A percentile compares a stretch with the other conserved stretches of the same genome.
phyloP scores from a whole-genome alignment of 2,797 vertebrate genomes.

The Gadopsis bispinosus region DNA sequence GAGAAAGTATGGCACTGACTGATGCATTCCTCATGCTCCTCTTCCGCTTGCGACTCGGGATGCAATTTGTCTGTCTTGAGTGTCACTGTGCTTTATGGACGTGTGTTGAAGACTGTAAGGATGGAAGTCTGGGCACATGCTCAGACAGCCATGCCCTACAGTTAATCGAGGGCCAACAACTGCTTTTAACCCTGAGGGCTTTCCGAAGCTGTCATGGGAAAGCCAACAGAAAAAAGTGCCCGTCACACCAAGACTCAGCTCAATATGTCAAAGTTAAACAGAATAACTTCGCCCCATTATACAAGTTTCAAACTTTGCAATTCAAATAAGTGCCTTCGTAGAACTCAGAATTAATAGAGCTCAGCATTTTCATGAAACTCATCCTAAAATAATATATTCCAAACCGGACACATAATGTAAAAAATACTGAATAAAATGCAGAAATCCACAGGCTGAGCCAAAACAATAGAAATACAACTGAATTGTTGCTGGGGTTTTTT shows the following conservation, averaged over 20 bases:
- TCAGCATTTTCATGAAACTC: slow-evolving; percentile 42
- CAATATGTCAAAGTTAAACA: slow-evolving; percentile 47
- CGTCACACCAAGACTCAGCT: slow-evolving; percentile 31
- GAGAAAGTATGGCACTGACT: slow-evolving; percentile 62
- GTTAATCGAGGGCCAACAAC: slow-evolving; percentile 54
- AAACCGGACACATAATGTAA: slow-evolving; percentile 18
- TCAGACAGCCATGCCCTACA: slow-evolving; percentile 46
- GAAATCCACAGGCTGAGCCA: slow-evolving; percentile 19
- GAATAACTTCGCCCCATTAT: slow-evolving; percentile 36
- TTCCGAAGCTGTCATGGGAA: slow-evolving; percentile 49
- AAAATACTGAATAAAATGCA: slow-evolving; percentile 38
- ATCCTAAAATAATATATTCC: slow-evolving; percentile 26
- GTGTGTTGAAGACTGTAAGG: slow-evolving; percentile 61
- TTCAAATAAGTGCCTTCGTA: slow-evolving; percentile 24
- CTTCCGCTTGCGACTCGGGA: slow-evolving; percentile 61
- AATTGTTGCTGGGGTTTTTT: slow-evolving; percentile 7
- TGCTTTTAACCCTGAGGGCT: slow-evolving; percentile 62
- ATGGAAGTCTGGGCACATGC: slow-evolving; percentile 56
- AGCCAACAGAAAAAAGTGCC: slow-evolving; percentile 38
- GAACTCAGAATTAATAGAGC: slow-evolving; percentile 31
- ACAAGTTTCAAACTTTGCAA: slow-evolving; percentile 40
- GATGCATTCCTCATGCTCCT: slow-evolving; percentile 68
- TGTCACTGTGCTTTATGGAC: slow-evolving; percentile 68
- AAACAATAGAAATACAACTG: slow-evolving; percentile 34
- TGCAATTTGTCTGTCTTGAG: slow-evolving; percentile 76